Evolutionary conservation across 2,113 vertebrate species (phyloP).

Genomic region (Ciconia boyciana): DNA sequence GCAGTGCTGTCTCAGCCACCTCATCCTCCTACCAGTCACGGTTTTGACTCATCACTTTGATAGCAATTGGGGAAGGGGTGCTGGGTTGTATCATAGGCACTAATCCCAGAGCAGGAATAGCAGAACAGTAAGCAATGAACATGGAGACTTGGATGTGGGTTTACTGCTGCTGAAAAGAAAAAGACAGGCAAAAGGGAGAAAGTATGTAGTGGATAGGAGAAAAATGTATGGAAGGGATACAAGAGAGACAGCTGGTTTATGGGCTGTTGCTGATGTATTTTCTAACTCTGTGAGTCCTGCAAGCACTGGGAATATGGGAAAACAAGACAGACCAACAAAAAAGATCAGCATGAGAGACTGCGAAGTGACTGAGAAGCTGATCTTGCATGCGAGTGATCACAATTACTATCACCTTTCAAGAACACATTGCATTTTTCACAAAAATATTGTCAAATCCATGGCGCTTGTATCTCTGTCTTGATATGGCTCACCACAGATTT

Average conservation of each 20-base stretch:
- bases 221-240: background rate
- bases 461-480: background rate
- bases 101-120: background rate
- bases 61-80: background rate
- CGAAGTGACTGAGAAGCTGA: background rate
- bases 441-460: background rate
- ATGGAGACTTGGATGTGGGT: background rate
- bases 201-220: background rate
- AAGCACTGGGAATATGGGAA: background rate
- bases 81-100: background rate
- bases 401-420: background rate
- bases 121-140: background rate
- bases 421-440: background rate
- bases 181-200: background rate
- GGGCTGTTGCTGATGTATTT: background rate
- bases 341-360: background rate
- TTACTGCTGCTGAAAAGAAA: background rate
- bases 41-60: background rate
- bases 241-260: background rate
- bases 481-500: background rate
- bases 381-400: background rate
- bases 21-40: accelerated
- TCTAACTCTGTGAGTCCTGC: background rate
- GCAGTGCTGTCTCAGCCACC: background rate
- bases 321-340: background rate